Evolutionary conservation across 2,888 invertebrate genomes (phyloP).

Genomic region (Cartodere bifasciata): DNA sequence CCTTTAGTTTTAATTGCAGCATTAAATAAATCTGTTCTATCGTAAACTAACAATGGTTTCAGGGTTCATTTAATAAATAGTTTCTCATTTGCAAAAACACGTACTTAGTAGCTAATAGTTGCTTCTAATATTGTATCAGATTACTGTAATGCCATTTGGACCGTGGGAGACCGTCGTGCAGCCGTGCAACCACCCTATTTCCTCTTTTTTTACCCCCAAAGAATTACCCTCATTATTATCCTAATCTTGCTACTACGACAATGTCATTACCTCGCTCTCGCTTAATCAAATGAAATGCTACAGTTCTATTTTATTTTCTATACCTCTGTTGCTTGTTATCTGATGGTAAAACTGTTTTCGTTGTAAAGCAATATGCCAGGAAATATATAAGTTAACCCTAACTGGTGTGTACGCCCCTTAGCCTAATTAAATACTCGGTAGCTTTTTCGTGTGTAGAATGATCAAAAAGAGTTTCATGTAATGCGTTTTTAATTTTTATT

Average conservation of each 20-base stretch:
- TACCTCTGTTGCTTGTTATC: no score
- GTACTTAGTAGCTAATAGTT: conserved; percentile 21
- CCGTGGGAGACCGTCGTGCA: conserved; percentile 23
- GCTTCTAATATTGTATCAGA: conserved; percentile 26
- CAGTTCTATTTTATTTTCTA: no score
- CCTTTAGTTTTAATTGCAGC: no score
- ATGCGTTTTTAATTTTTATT: no score
- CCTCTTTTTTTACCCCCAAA: conserved; percentile 26
- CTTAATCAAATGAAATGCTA: conserved; percentile 2
- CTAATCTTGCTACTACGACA: conserved; percentile 16
- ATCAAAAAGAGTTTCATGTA: no score
- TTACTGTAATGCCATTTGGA: conserved; percentile 30
- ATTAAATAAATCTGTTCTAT: no score
- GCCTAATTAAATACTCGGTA: no score
- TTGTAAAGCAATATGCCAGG: no score
- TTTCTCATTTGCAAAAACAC: conserved; percentile 35
- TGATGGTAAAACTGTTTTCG: no score
- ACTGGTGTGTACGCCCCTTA: no score
- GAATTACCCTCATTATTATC: conserved; percentile 27
- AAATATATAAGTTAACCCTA: no score
- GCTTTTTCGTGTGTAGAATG: no score
- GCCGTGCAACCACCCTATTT: conserved; percentile 20
- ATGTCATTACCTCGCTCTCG: conserved; percentile 15
- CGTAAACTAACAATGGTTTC: conserved; percentile 22
- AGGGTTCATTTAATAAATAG: conserved; percentile 30